Evolutionary conservation across 1,140 invertebrate genomes (phyloP), one percentile per base, ranked within the genome.

Genomic region (Papilio dardanus): DNA sequence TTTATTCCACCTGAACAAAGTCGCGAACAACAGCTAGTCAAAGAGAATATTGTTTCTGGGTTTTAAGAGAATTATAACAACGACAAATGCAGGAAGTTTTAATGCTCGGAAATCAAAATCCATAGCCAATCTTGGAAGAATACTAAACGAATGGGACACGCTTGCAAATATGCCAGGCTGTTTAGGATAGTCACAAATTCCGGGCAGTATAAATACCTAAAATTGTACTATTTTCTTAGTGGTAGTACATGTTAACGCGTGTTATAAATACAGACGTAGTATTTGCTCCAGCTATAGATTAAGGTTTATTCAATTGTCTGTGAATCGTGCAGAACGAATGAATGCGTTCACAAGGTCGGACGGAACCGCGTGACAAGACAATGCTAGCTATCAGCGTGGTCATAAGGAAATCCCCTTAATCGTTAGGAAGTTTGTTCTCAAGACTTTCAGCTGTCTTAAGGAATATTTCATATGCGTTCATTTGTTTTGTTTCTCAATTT

Each of bases 311-410:
- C 21, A 71, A 62, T 62, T 71, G 37, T 76, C 42, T 71, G 10
- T 62, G n/a, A 35, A 69, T 40, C 66, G 35, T 40, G 35, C 33
- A 67, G 19, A 16, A 37, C 35, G 33, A 24, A 42, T 69, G 35
- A 40, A 40, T 19, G 35, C 33, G 10, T 19, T 21, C 10, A 33
- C 35, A 69, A 69, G 67, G 67, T 35, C 67, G 35, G 19, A 19
- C 67, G 67, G 67, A 69, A 69, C 67, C 35, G 67, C 67, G 67
- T 69, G 67, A 69, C 67, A 69, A 69, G 67, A 69, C 35, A 69
- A 69, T 69, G 35, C 21, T 66, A 66, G 67, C 67, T 69, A 69
- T 35, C 31, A 14, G 33, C 35, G 6, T 35, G 67, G 1, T 35
- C 35, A 69, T 40, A 69, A 33, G 67, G 67, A 69, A 69, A 69